Conservation (phyloP, 1,140 invertebrate genomes). For the Chironomus striatipennis region DNA sequence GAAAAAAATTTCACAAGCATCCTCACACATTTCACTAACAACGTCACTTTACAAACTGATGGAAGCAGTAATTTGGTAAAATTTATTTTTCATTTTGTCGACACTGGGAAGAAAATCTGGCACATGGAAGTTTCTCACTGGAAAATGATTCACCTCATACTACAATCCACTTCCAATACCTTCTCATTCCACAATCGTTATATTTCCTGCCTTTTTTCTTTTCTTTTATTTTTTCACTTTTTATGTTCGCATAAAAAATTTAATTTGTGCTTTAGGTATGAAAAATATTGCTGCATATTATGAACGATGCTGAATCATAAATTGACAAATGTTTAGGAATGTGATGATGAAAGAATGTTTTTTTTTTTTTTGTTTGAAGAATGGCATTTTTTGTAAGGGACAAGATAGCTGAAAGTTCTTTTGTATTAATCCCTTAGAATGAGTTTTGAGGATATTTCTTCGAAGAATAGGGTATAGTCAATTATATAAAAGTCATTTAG, state of each 20-base stretch:
- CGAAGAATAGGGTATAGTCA: too few relatives aligned
- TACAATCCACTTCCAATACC: neutral
- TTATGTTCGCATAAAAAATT: constrained; percentile 2
- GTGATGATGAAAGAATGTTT: neutral
- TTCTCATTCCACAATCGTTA: too few relatives aligned
- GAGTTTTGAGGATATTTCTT: too few relatives aligned
- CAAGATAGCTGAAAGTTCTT: neutral
- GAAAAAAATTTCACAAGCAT: neutral
- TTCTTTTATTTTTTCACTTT: neutral
- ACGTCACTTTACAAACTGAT: neutral
- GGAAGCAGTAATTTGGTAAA: neutral
- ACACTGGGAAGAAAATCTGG: neutral
- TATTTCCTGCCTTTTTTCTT: too few relatives aligned
- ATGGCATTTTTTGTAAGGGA: neutral
- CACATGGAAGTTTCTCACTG: neutral
- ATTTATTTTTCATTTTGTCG: neutral
- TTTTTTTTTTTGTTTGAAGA: neutral
- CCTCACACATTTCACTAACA: neutral
- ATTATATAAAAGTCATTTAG: too few relatives aligned
- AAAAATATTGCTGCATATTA: constrained; percentile 14
- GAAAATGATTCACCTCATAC: neutral
- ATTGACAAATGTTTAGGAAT: neutral
- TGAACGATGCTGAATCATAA: neutral
- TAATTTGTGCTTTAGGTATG: constrained; percentile 8
- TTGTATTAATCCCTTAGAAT: too few relatives aligned